Conservation (phyloP, 1,140 invertebrate genomes). For the Trichomalopsis sarcophagae region DNA sequence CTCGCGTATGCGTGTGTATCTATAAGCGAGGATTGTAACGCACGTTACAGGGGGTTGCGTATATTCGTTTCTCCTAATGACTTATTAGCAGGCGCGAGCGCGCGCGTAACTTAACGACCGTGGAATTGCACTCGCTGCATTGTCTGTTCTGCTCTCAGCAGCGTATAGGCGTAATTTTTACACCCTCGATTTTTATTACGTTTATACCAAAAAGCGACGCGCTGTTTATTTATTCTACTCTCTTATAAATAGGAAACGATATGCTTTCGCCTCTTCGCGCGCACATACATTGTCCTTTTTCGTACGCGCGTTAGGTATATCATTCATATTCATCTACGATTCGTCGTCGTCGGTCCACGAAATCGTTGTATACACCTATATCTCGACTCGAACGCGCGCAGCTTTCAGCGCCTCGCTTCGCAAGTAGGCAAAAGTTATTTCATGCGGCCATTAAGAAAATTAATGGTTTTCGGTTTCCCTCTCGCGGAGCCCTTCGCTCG, state of each 20-base stretch:
- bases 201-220: not conserved
- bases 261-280: not conserved
- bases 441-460: conserved; percentile 63
- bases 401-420: not conserved
- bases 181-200: not conserved
- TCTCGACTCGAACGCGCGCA: not conserved
- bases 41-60: conserved; percentile 10
- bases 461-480: conserved; percentile 60
- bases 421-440: conserved; percentile 55
- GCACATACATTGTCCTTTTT: too few species aligned
- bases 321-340: not conserved
- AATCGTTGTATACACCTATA: not conserved
- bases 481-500: not conserved
- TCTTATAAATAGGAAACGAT: not conserved
- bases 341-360: not conserved
- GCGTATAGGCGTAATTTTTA: not conserved
- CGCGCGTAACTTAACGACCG: conserved; percentile 66
- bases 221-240: not conserved
- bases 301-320: too few species aligned
- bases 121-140: conserved; percentile 57
- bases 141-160: conserved; percentile 41
- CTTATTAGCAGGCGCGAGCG: conserved; percentile 67
- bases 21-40: not conserved
- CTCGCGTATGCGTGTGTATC: conserved; percentile 55
- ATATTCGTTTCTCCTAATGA: conserved; percentile 66